Conservation (phyloP, 1,140 invertebrate genomes). For the Drosophila gunungcola region DNA sequence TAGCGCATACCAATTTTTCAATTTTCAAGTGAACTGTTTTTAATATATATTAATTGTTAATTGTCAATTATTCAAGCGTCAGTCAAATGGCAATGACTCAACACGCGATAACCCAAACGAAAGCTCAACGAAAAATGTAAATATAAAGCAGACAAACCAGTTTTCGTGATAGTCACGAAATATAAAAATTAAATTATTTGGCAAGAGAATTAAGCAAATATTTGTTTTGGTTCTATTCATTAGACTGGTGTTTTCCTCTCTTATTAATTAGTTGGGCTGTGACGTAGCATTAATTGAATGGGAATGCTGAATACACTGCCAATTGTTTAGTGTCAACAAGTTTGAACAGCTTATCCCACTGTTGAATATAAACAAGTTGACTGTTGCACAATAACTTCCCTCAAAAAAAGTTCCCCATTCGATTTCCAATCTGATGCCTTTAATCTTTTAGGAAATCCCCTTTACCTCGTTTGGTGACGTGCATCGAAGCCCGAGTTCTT, state of each 20-base stretch:
- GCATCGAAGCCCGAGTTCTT: conserved; percentile 72
- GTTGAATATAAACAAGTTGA: conserved; percentile 11
- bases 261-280: conserved; percentile 12
- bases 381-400: conserved; percentile 31
- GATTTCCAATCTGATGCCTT: conserved; percentile 6
- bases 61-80: conserved; percentile 17
- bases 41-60: conserved; percentile 12
- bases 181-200: conserved; percentile 9
- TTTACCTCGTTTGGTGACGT: conserved; percentile 76
- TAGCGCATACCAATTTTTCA: background rate
- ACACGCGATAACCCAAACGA: conserved; percentile 60
- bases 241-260: conserved; percentile 27
- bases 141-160: conserved; percentile 22
- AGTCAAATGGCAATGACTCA: conserved; percentile 53
- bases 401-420: conserved; percentile 9
- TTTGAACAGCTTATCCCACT: conserved; percentile 21
- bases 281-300: conserved; percentile 3
- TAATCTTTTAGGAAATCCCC: conserved; percentile 29
- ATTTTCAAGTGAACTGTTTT: background rate
- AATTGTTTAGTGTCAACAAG: conserved; percentile 1
- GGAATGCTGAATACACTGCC: conserved; percentile 19
- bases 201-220: conserved; percentile 20
- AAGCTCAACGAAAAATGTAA: conserved; percentile 23
- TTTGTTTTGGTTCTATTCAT: conserved; percentile 25
- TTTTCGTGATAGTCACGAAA: conserved; percentile 15